Evolutionary conservation across 2,113 vertebrate species (phyloP), one percentile per base, ranked within the genome.

Genomic region (Falcunculus frontatus): DNA sequence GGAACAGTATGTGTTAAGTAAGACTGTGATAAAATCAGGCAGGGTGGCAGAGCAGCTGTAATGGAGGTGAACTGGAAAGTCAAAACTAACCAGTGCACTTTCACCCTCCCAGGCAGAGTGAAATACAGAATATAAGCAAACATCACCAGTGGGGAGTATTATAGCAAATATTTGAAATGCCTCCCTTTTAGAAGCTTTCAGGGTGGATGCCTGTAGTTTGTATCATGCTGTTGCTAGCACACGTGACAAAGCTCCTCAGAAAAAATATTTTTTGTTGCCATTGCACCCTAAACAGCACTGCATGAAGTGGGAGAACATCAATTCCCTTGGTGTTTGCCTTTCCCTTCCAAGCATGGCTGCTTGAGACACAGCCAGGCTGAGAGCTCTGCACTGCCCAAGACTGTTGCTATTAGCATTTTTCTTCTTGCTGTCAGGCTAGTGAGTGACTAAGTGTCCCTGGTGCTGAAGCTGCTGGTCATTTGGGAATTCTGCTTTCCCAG

Each of bases 41-140:
- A 84, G 59, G 37, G 3, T 91, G 75, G 63, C 52, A 89, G 50
- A 57, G 35, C 6, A 5, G 63, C 37, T 77, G 41, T 44, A 70
- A 67, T 5, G 26, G 90, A 80, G 60, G 79, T 84, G 83, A 86
- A 88, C 35, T 63, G 73, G 35, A n/a, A 93, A 94, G 82, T 65
- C 65, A 93, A 67, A 93, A 84, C 59, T 39, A 77, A 75, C 17
- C 26, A 70, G 39, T 39, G 29, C 56, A 44, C 59, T 91, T 90
- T 89, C 27, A 79, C 60, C 74, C 72, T 94, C 63, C 13, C 33
- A 91, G 50, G 37, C 25, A 1, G 62, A 88, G 20, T 39, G 63
- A 92, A 92, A 84, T 37, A 88, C 44, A 88, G 47, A 90, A 95
- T 69, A 73, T 53, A 95, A 97, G 81, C 70, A 95, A 93, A 90